Percentiles rank a stretch among this genome's conserved stretches.
Conservation (phyloP, 1,140 invertebrate genomes). For the Conus ventricosus region DNA sequence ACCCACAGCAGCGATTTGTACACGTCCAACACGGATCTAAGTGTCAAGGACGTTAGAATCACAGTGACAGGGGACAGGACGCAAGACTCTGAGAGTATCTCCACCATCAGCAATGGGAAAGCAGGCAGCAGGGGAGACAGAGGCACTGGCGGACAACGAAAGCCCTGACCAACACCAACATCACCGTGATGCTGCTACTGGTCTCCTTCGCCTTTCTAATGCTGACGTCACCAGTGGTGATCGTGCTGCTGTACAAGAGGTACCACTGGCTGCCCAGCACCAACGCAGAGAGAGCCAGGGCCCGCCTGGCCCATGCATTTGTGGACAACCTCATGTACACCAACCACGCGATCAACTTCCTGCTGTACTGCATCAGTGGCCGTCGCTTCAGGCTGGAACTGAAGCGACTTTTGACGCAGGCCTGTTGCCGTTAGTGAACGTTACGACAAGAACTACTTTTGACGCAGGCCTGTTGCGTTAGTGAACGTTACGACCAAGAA, state of each 20-base stretch:
- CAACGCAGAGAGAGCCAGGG: background rate
- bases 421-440: background rate
- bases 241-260: constrained; percentile 19
- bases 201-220: constrained; percentile 40
- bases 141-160: background rate
- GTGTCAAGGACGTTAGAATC: background rate
- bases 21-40: background rate
- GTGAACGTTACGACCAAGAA: too few species aligned
- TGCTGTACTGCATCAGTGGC: constrained; percentile 49
- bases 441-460: too few species aligned
- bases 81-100: background rate
- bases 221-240: constrained; percentile 31
- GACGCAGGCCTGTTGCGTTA: too few species aligned
- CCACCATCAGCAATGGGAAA: background rate
- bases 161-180: constrained; percentile 7
- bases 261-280: constrained; percentile 27
- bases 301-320: constrained; percentile 22
- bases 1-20: background rate
- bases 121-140: background rate
- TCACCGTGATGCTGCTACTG: constrained; percentile 37
- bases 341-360: constrained; percentile 53
- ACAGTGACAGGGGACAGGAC: too few species aligned
- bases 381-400: constrained; percentile 44
- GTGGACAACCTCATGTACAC: constrained; percentile 50
- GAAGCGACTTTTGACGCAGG: constrained; percentile 6